phyloP scores from a whole-genome alignment of 2,888 invertebrate species.

The Thalpophila matura region DNA sequence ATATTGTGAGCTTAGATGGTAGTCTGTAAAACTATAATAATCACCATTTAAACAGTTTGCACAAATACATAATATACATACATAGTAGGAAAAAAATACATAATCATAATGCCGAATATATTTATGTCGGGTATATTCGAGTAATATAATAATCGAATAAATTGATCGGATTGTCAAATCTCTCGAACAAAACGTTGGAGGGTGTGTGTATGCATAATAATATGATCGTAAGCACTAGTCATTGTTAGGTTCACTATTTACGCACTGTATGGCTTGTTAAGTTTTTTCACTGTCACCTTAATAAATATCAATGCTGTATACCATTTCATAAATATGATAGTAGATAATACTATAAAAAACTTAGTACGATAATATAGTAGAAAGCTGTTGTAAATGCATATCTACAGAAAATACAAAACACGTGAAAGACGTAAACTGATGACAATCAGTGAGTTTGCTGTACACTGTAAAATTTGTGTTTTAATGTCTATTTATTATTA shows the following conservation, averaged over 20 bases:
- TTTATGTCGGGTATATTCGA: no score
- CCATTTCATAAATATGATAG: constrained; percentile 24
- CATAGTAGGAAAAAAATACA: not conserved
- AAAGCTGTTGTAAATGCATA: constrained; percentile 4
- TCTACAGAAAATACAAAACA: not conserved
- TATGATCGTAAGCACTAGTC: constrained; percentile 61
- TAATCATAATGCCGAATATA: constrained; percentile 17
- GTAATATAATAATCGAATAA: no score
- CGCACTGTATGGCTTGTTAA: constrained; percentile 45
- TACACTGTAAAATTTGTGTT: not conserved
- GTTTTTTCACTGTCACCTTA: constrained; percentile 33
- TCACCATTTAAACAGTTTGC: constrained; percentile 37
- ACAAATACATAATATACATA: constrained; percentile 32
- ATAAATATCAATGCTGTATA: constrained; percentile 27
- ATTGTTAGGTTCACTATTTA: constrained; percentile 55
- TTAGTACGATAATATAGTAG: constrained; percentile 10
- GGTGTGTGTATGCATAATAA: constrained; percentile 32
- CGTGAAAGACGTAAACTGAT: not conserved
- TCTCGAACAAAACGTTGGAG: constrained; percentile 18
- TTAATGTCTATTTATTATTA: not conserved
- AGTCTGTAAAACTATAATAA: constrained; percentile 18
- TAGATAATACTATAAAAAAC: not conserved
- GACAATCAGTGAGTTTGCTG: constrained; percentile 16
- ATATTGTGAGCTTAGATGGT: constrained; percentile 5
- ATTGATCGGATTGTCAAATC: constrained; percentile 17